phyloP scores from a whole-genome alignment of 2,888 invertebrate genomes.

The Acronicta aceris region DNA sequence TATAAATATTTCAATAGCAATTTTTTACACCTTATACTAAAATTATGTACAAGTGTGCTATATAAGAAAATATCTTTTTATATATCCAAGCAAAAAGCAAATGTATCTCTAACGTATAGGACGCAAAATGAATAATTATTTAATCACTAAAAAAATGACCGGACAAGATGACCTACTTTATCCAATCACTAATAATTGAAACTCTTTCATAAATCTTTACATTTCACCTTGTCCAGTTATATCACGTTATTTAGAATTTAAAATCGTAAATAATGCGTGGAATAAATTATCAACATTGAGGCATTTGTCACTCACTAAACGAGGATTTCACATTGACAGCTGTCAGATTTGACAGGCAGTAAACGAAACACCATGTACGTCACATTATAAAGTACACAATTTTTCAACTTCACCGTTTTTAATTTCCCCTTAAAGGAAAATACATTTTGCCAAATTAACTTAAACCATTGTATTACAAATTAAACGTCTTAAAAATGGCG shows the following conservation, averaged over 20 bases:
- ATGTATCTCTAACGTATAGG: slow-evolving; percentile 59
- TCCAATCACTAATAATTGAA: slow-evolving; percentile 54
- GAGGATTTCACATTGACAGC: slow-evolving; percentile 53
- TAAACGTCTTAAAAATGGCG: slow-evolving; percentile 22
- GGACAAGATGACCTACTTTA: slow-evolving; percentile 41
- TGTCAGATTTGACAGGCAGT: slow-evolving; percentile 54
- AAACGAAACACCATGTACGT: slow-evolving; percentile 51
- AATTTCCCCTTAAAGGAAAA: slow-evolving; percentile 21
- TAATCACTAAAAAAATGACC: slow-evolving; percentile 54
- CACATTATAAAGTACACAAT: slow-evolving; percentile 47
- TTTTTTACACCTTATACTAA: slow-evolving; percentile 80
- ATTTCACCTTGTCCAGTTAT: slow-evolving; percentile 52
- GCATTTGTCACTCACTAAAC: slow-evolving; percentile 45
- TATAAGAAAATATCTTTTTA: slow-evolving; percentile 78
- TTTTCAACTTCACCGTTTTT: slow-evolving; percentile 20
- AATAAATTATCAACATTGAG: slow-evolving; percentile 58
- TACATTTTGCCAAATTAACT: background rate
- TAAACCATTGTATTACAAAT: slow-evolving; percentile 10
- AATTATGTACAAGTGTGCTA: slow-evolving; percentile 79
- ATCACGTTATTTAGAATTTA: slow-evolving; percentile 61
- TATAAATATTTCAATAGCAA: slow-evolving; percentile 69
- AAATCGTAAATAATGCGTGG: slow-evolving; percentile 60
- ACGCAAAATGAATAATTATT: slow-evolving; percentile 66
- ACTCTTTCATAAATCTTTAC: slow-evolving; percentile 44
- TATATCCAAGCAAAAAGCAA: slow-evolving; percentile 68